These are phyloP conservation scores for Pyrocoelia pectoralis DNA, from an alignment of 2,888 invertebrate species.

Conservation along the genomic window DNA sequence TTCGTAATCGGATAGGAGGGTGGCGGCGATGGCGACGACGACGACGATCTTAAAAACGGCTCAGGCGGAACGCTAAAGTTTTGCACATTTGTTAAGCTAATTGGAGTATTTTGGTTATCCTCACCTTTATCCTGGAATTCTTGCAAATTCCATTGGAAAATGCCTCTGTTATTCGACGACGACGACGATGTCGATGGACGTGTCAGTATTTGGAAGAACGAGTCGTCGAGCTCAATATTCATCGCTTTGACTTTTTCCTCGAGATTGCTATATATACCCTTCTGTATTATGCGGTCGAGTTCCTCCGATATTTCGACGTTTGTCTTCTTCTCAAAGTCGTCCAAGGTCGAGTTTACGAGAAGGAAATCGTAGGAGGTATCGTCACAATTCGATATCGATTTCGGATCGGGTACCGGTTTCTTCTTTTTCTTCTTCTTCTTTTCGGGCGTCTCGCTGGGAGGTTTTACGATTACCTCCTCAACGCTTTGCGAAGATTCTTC, in stretches of 20 bases:
- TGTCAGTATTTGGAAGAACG: conserved; percentile 52
- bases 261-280: conserved; percentile 56
- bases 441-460: conserved; percentile 17
- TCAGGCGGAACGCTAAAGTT: conserved; percentile 20
- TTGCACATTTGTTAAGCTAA: conserved; percentile 23
- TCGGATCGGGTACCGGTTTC: conserved; percentile 36
- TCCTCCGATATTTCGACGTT: conserved; percentile 58
- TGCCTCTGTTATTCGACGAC: conserved; percentile 42
- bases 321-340: conserved; percentile 51
- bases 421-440: conserved; percentile 48
- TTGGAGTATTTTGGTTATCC: conserved; percentile 14
- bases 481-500: no score
- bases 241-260: conserved; percentile 56
- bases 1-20: conserved; percentile 64
- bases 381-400: conserved; percentile 44
- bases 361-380: conserved; percentile 53
- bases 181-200: conserved; percentile 27
- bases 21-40: conserved; percentile 4
- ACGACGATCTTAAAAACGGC: neutral
- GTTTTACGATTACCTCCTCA: neutral
- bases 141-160: conserved; percentile 37
- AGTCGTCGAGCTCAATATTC: conserved; percentile 49
- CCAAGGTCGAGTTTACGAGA: conserved; percentile 44
- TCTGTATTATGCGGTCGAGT: conserved; percentile 57
- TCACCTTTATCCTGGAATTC: conserved; percentile 24